Base-by-base conservation (phyloP, 2,113 vertebrate genomes). In the Oxyruncus cristatus region DNA sequence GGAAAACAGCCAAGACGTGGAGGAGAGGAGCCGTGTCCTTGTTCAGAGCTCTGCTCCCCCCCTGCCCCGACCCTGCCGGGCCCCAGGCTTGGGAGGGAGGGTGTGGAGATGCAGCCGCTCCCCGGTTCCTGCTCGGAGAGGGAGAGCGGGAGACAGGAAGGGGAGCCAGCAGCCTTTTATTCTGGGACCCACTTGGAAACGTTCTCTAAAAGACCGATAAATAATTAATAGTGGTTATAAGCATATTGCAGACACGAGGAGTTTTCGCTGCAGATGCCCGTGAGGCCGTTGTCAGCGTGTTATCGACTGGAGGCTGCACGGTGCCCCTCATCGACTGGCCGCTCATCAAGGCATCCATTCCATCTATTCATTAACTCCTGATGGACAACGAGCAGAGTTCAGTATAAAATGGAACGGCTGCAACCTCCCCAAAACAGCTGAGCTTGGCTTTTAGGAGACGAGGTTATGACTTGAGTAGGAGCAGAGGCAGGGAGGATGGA, bases 41-140 rank as follows among this genome's bases (percentile, higher is more conserved):
- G 9, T 19, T 47, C 11, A 9, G 68, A n/a, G 61, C 44, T 93
- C 55, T 47, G 41, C 12, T n/a, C n/a, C n/a, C 4, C 19, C 55
- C 14, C 5, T 5, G 26, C 23, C 20, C 70, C 0, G 1, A 2
- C 3, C 1, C 6, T 2, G 5, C 30, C 42, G 18, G 59, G 35
- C 5, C 5, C 5, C 0, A 0, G 56, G 33, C 9, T 76, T 12
- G 15, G 18, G 12, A 16, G 5, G 8, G 35, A 12, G 47, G 47
- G 13, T 27, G 49, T 39, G 47, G 47, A 8, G 71, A 9, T 58
- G 24, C 35, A 28, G 30, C 74, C 27, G 26, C 39, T 58, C 11
- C n/a, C 14, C 5, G 33, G n/a, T 0, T 1, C 21, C 2, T 0
- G 8, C 2, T 0, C 1, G 26, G 35, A 14, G 24, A 27, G 46